Conservation (phyloP, 2,113 vertebrate species). For the Mus spicilegus region DNA sequence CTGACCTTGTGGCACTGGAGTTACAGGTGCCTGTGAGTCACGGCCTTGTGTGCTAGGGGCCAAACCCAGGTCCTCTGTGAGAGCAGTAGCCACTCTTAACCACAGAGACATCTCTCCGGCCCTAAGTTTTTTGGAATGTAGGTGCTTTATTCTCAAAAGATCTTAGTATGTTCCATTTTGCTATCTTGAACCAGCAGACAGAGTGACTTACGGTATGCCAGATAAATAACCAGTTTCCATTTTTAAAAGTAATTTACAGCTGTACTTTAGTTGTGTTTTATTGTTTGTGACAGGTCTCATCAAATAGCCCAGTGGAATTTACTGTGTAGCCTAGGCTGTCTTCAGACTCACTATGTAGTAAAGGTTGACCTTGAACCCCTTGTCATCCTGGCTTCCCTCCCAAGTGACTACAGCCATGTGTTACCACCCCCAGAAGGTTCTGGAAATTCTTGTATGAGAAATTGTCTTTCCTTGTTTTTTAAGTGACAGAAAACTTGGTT, state of each 20-base stretch:
- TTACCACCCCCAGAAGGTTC: not conserved
- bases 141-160: constrained; percentile 7
- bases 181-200: not conserved
- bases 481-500: not conserved
- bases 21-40: not conserved
- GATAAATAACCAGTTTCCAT: not conserved
- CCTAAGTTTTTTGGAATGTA: not conserved
- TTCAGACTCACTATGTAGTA: not conserved
- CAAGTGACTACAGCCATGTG: not conserved
- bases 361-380: not conserved
- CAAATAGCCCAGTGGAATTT: not conserved
- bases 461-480: not conserved
- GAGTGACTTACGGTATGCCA: not conserved
- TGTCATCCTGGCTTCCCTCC: not conserved
- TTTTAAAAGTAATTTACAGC: not conserved
- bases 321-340: too few species aligned
- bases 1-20: not conserved
- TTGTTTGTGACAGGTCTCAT: not conserved
- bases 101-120: not conserved
- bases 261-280: not conserved
- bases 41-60: not conserved
- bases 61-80: not conserved
- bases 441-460: not conserved
- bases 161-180: not conserved
- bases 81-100: not conserved